These are phyloP conservation scores for Phaenicophaeus curvirostris DNA, from an alignment of 2,797 vertebrate genomes.

Conservation along the genomic window DNA sequence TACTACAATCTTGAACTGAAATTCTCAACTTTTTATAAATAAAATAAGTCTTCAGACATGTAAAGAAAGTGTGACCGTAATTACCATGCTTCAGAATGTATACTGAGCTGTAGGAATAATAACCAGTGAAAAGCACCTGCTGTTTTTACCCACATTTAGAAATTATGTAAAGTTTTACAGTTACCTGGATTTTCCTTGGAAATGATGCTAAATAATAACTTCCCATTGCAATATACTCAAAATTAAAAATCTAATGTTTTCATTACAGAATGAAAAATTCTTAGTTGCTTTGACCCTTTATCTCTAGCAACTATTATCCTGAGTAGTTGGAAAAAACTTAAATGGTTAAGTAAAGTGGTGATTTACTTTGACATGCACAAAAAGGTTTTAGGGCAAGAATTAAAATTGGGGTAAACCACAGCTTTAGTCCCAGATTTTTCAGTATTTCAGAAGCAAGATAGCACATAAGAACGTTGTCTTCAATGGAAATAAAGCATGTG, in stretches of 20 bases:
- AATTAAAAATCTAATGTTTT: background rate
- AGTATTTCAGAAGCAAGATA: background rate
- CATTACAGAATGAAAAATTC: background rate
- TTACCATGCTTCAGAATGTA: background rate
- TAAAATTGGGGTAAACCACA: background rate
- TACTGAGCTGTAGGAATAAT: background rate
- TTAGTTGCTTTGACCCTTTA: background rate
- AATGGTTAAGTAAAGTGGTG: background rate
- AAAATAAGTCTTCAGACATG: background rate
- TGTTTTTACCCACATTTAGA: background rate
- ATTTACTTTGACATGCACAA: background rate
- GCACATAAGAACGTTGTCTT: background rate
- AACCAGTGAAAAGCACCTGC: background rate
- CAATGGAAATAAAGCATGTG: background rate
- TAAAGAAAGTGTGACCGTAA: background rate
- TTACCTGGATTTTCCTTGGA: background rate
- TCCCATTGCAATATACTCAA: background rate
- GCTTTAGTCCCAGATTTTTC: background rate
- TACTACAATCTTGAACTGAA: background rate
- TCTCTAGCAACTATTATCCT: background rate
- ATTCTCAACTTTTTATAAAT: background rate
- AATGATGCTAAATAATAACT: background rate
- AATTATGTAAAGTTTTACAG: background rate
- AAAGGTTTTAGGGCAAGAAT: background rate
- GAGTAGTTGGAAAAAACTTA: background rate